A percentile compares a stretch with the other conserved stretches of the same genome.
Conservation (phyloP, 2,888 invertebrate species). For the Coenonympha glycerion region DNA sequence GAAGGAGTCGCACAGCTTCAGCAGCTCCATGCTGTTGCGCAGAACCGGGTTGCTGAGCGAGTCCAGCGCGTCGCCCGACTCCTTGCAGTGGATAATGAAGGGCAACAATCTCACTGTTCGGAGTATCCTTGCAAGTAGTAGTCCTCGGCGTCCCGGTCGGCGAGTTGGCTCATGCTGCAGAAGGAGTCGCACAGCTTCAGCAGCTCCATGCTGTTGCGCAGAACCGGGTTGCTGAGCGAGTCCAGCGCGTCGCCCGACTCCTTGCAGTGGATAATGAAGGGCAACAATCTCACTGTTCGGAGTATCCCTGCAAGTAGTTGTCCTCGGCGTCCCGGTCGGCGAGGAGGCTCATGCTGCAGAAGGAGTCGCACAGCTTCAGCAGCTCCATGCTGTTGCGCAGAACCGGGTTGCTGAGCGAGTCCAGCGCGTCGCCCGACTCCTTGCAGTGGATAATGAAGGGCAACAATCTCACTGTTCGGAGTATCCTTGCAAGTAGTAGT, state of each 20-base stretch:
- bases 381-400: constrained; percentile 76
- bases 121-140: constrained; percentile 63
- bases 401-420: constrained; percentile 62
- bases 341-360: constrained; percentile 72
- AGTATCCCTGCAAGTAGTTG: constrained; percentile 60
- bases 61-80: too few relatives aligned
- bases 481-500: constrained; percentile 61
- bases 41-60: constrained; percentile 68
- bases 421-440: too few relatives aligned
- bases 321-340: constrained; percentile 56
- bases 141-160: constrained; percentile 55
- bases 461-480: constrained; percentile 50
- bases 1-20: constrained; percentile 80
- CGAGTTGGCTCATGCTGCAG: constrained; percentile 68
- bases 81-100: too few relatives aligned
- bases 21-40: constrained; percentile 75
- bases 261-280: background rate
- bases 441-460: background rate
- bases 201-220: too few relatives aligned
- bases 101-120: constrained; percentile 44
- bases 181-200: constrained; percentile 80
- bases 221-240: too few relatives aligned
- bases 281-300: constrained; percentile 48
- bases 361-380: constrained; percentile 79
- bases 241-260: too few relatives aligned